These are phyloP conservation scores for Jacana jacana DNA, from an alignment of 2,113 vertebrate species.

Conservation along the genomic window DNA sequence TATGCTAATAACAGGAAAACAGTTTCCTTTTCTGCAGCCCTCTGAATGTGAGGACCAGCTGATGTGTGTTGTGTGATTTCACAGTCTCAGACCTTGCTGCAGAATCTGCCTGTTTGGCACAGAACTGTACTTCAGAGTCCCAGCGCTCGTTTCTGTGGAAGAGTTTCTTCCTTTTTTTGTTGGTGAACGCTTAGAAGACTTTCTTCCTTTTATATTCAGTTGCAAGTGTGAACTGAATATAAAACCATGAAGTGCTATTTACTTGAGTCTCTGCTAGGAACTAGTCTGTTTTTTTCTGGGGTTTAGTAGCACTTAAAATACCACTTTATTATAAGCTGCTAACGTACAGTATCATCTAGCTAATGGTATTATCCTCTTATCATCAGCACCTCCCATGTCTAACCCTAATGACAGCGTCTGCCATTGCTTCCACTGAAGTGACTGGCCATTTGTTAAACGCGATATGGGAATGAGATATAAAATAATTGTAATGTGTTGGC, in stretches of 20 bases:
- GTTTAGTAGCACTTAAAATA: neutral
- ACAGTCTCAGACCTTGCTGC: neutral
- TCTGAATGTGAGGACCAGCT: neutral
- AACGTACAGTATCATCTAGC: neutral
- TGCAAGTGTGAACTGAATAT: constrained; percentile 14
- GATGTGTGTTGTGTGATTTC: neutral
- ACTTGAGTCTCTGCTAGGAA: neutral
- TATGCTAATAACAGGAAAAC: neutral
- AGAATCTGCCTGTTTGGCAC: neutral
- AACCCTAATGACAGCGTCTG: neutral
- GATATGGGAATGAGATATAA: neutral
- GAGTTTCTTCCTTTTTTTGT: constrained; percentile 24
- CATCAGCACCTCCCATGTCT: neutral
- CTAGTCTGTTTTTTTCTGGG: neutral
- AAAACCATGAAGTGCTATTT: neutral
- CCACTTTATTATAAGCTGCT: neutral
- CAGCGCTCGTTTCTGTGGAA: neutral
- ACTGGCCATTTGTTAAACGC: neutral
- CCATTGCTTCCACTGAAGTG: neutral
- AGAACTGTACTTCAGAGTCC: neutral
- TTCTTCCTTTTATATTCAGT: neutral
- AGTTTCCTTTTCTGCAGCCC: neutral
- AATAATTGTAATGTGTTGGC: neutral
- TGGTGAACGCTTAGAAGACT: constrained; percentile 5
- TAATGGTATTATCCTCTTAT: neutral